phyloP scores from a whole-genome alignment of 2,888 invertebrate species.

The Drosophila antonietae region DNA sequence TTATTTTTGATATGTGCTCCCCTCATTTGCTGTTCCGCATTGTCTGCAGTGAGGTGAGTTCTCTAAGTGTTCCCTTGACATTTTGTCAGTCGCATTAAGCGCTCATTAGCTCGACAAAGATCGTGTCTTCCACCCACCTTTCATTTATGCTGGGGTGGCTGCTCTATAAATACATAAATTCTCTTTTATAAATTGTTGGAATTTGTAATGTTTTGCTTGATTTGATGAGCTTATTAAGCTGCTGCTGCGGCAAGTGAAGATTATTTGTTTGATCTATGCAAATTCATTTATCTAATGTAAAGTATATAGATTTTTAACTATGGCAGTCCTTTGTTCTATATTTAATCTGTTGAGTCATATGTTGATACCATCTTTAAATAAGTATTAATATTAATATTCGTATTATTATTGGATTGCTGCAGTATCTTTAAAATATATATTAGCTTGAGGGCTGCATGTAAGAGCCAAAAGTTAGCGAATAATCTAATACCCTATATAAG shows the following conservation, averaged over 20 bases:
- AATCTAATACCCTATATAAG: too few relatives aligned
- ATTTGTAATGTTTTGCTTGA: background rate
- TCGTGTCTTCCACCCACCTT: constrained; percentile 2
- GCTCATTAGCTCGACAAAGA: constrained; percentile 62
- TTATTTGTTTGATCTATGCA: too few relatives aligned
- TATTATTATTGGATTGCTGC: background rate
- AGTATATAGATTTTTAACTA: background rate
- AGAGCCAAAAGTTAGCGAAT: too few relatives aligned
- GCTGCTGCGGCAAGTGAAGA: background rate
- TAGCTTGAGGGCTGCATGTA: too few relatives aligned
- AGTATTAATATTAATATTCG: background rate
- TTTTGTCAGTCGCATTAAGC: constrained; percentile 69
- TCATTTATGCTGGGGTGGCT: background rate
- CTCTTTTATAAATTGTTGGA: background rate
- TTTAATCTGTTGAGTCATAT: background rate
- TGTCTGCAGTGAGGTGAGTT: constrained; percentile 23
- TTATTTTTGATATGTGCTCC: constrained; percentile 48
- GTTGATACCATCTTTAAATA: background rate
- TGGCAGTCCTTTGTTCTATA: background rate
- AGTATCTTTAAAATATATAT: too few relatives aligned
- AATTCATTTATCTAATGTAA: background rate
- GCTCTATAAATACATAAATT: constrained; percentile 5
- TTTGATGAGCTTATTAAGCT: background rate
- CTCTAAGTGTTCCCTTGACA: constrained; percentile 65
- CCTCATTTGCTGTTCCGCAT: constrained; percentile 18